Evolutionary conservation across 2,888 invertebrate genomes (phyloP), one percentile per base, ranked within the genome.

Genomic region (Phytoseiulus persimilis): DNA sequence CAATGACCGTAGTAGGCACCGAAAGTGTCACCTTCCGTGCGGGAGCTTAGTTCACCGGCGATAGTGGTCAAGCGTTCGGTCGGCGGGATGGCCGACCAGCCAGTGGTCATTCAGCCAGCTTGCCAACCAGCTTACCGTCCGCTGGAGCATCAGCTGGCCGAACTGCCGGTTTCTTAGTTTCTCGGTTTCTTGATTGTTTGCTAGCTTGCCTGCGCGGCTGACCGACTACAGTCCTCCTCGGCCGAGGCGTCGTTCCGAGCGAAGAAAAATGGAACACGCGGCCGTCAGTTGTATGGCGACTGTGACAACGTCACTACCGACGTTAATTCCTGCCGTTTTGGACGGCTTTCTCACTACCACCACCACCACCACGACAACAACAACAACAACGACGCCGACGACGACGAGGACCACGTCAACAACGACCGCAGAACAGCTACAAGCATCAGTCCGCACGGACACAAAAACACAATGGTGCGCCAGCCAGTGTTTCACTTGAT

Each of bases 1-100:
- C 23, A 65, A 65, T 65, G 65, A 39, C 39, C 39, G 39, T 39
- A 39, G 18, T 65, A 14, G 65, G 65, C 5, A 65, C 65, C 65
- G 65, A 65, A 65, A 65, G 65, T 65, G 65, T 65, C 65, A 65
- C 65, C 65, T 65, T 65, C 65, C 65, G 65, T 65, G 65, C 65
- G 65, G 18, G 65, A 65, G 18, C 23, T 18, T 2, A 65, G 23
- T 65, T 65, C 65, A 28, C 65, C 28, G 65, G 65, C 65, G 18
- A 65, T 65, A 65, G 11, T 65, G 65, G 65, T 65, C 65, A 65
- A 65, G 65, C 65, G 23, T 65, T 65, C 65, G 65, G 65, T n/a
- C 65, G 23, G 65, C 65, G 28, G 18, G 28, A 14, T 18, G 65
- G 65, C 28, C 65, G 65, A 28, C 65, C 5, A 65, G 28, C 65